Evolutionary conservation across 2,888 invertebrate species (phyloP), one percentile per base, ranked within the genome.

Genomic region (Rhingia campestris): DNA sequence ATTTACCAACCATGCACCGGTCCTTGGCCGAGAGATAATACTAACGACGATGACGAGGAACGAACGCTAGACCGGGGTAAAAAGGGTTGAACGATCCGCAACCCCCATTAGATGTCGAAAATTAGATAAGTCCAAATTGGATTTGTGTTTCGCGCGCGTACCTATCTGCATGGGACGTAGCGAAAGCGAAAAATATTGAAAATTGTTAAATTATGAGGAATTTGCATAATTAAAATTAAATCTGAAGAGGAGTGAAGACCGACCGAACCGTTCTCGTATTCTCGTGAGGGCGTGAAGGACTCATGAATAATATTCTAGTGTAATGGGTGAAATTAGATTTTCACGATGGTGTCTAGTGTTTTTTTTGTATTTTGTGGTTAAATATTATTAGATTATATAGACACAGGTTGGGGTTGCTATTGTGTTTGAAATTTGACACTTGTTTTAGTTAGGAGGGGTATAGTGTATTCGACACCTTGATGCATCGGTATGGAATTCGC

Each of bases 51-150:
- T 69, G 22, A 43, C 53, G 14, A 5, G 12, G 43, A 10, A 35
- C 14, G 4, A 2, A 5, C 35, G 53, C 59, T 59, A 49, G 30
- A 49, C 30, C 30, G 43, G 10, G 53, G 9, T 51, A 45, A 33
- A 73, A 84, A 80, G 80, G 84, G 84, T 84, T 84, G 66, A 63
- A 69, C 51, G 30, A 10, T 22, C 37, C 49, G 39, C 53, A 30
- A 66, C 61, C 64, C 49, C 72, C 49, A 67, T 77, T 73, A 87
- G 89, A 89, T 89, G 89, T 88, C 88, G 89, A 87, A 90, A 90
- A 90, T 90, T 90, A 90, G 89, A 90, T 90, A 90, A 90, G 90
- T 89, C 88, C 89, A 90, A 90, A 90, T 90, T 90, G 90, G 90
- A 90, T 90, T 89, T 89, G 80, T 64, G 69, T 75, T 80, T 74